phyloP scores from a whole-genome alignment of 2,113 vertebrate genomes.

The Opisthocomus hoazin region DNA sequence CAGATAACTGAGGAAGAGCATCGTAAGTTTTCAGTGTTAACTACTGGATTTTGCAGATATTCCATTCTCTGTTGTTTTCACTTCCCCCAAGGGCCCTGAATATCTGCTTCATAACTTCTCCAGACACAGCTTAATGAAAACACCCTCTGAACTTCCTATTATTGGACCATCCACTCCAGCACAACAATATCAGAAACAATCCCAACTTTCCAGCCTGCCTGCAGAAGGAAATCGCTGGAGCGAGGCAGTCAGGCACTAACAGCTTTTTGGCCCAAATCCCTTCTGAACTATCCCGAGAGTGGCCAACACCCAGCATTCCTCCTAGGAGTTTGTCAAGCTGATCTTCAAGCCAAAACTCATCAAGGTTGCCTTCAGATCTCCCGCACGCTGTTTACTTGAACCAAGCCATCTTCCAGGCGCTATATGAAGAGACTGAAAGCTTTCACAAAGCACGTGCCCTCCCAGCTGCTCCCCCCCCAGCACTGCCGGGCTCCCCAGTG shows the following conservation, averaged over 20 bases:
- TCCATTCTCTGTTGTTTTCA: background rate
- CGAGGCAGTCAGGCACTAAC: background rate
- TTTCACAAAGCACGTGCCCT: fast-evolving
- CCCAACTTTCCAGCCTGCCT: background rate
- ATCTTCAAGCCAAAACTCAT: background rate
- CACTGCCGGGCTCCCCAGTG: background rate
- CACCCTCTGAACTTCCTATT: background rate
- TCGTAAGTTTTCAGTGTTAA: background rate
- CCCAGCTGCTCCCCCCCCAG: background rate
- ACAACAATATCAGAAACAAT: background rate
- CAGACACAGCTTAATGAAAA: background rate
- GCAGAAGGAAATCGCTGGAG: background rate
- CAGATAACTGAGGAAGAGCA: background rate
- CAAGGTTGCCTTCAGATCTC: background rate
- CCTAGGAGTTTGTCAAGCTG: background rate
- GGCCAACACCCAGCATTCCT: background rate
- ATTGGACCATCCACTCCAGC: background rate
- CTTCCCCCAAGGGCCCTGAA: background rate
- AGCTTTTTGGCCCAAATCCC: background rate
- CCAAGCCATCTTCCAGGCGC: background rate
- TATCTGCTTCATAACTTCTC: background rate
- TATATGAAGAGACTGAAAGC: background rate
- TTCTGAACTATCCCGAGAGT: background rate
- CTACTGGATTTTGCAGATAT: background rate
- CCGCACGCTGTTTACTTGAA: background rate